phyloP scores from a whole-genome alignment of 2,797 vertebrate genomes.

The Fistularia tabacaria region DNA sequence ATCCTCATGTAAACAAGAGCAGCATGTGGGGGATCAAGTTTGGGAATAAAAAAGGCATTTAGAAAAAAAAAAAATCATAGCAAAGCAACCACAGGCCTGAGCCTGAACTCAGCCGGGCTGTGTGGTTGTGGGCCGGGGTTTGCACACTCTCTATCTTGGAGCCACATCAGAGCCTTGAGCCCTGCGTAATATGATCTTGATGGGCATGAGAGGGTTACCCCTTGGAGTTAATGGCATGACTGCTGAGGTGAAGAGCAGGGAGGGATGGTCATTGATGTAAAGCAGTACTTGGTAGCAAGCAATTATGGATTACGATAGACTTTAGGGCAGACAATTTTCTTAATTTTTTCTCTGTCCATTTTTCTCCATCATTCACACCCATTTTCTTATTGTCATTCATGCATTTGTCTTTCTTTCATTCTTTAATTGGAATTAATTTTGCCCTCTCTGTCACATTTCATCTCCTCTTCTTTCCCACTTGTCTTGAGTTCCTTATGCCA shows the following conservation, averaged over 20 bases:
- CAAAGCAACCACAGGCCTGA: slow-evolving; percentile 62
- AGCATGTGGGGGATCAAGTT: slow-evolving; percentile 47
- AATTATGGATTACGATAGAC: slow-evolving; percentile 36
- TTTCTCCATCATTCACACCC: not conserved
- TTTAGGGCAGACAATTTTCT: slow-evolving; percentile 21
- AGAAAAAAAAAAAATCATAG: slow-evolving; percentile 67
- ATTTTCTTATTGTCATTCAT: too few species aligned
- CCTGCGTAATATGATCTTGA: slow-evolving; percentile 68
- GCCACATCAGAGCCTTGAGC: slow-evolving; percentile 71
- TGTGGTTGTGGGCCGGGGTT: slow-evolving; percentile 64
- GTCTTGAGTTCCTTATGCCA: slow-evolving; percentile 38
- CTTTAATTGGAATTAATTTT: too few species aligned
- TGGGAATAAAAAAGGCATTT: slow-evolving; percentile 58
- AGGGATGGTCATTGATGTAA: slow-evolving; percentile 61
- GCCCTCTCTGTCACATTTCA: slow-evolving; percentile 22
- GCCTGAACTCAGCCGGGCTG: slow-evolving; percentile 45
- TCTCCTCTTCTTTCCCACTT: slow-evolving; percentile 19
- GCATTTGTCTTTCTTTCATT: too few species aligned
- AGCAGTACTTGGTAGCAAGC: slow-evolving; percentile 40
- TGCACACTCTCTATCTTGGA: slow-evolving; percentile 57
- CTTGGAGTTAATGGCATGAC: slow-evolving; percentile 53
- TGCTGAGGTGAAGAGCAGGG: slow-evolving; percentile 46
- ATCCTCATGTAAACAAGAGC: slow-evolving; percentile 51
- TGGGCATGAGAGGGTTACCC: slow-evolving; percentile 54
- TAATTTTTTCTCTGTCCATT: slow-evolving; percentile 2